These are phyloP conservation scores for Malacosoma neustria DNA, from an alignment of 2,888 invertebrate species.

Conservation along the genomic window DNA sequence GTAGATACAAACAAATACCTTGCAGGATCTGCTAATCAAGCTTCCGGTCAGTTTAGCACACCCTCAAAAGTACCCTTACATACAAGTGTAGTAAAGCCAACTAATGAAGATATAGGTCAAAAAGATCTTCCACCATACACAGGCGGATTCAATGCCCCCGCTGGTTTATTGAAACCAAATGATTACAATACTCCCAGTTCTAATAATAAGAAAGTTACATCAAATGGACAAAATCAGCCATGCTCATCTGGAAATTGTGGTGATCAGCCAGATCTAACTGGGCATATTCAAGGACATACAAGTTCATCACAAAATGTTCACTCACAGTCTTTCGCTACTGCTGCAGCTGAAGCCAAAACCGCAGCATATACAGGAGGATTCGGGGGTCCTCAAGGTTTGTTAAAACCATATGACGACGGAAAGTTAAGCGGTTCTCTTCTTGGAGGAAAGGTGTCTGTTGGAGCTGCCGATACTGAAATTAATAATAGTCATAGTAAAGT, in stretches of 20 bases:
- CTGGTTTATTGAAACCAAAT: slow-evolving; percentile 10
- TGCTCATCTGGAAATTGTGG: background rate
- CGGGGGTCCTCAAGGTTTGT: slow-evolving; percentile 58
- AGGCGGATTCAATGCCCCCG: slow-evolving; percentile 36
- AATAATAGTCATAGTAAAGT: background rate
- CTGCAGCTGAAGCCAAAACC: slow-evolving; percentile 32
- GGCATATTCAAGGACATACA: background rate
- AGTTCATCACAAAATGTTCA: background rate
- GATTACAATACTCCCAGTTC: slow-evolving; percentile 6
- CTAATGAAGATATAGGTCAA: slow-evolving; percentile 10
- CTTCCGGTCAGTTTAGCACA: background rate
- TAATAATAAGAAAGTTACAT: background rate
- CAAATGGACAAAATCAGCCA: background rate
- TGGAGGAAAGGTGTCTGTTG: background rate
- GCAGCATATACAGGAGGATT: slow-evolving; percentile 53
- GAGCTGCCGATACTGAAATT: background rate
- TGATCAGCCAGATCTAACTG: background rate
- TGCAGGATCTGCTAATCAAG: slow-evolving; percentile 6
- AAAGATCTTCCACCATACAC: slow-evolving; percentile 19
- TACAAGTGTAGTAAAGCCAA: slow-evolving; percentile 6
- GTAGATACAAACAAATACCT: slow-evolving; percentile 23
- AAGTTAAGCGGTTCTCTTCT: slow-evolving; percentile 16
- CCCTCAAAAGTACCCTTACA: background rate
- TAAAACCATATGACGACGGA: slow-evolving; percentile 46
- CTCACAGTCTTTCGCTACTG: slow-evolving; percentile 14